These are phyloP conservation scores for Bubo scandiacus DNA, from an alignment of 2,113 vertebrate genomes.

Conservation along the genomic window DNA sequence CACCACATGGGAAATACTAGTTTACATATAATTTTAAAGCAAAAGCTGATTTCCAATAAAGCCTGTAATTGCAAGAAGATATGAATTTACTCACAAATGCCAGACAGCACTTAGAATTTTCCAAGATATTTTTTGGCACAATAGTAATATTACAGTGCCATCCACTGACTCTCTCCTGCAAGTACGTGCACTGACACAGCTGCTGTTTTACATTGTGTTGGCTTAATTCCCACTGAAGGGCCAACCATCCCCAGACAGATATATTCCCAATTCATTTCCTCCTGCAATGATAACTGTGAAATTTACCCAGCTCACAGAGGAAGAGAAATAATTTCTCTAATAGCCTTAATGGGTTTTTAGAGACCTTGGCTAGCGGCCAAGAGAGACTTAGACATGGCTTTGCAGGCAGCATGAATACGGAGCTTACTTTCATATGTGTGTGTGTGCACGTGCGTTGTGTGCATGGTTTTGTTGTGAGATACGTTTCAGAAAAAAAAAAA, in stretches of 20 bases:
- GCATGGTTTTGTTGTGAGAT: conserved; percentile 54
- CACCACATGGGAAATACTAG: conserved; percentile 53
- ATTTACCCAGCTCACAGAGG: conserved; percentile 82
- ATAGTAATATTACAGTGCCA: conserved; percentile 86
- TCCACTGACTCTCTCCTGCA: conserved; percentile 78
- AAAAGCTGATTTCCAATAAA: conserved; percentile 70
- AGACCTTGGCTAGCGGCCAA: conserved; percentile 83
- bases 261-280: conserved; percentile 70
- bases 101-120: background rate
- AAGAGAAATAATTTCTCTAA: conserved; percentile 86
- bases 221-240: conserved; percentile 73
- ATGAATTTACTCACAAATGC: conserved; percentile 30
- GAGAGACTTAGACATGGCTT: conserved; percentile 71
- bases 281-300: conserved; percentile 85
- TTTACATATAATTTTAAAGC: conserved; percentile 70
- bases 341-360: conserved; percentile 85
- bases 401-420: conserved; percentile 64
- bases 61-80: conserved; percentile 47
- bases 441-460: background rate
- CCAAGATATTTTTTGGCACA: background rate
- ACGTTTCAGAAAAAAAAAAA: conserved; percentile 50
- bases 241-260: conserved; percentile 72
- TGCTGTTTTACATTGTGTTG: conserved; percentile 1
- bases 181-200: conserved; percentile 55
- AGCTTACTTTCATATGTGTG: conserved; percentile 9